Evolutionary conservation across 2,888 invertebrate genomes (phyloP), one percentile per base, ranked within the genome.

Genomic region (Athrips mouffetella): DNA sequence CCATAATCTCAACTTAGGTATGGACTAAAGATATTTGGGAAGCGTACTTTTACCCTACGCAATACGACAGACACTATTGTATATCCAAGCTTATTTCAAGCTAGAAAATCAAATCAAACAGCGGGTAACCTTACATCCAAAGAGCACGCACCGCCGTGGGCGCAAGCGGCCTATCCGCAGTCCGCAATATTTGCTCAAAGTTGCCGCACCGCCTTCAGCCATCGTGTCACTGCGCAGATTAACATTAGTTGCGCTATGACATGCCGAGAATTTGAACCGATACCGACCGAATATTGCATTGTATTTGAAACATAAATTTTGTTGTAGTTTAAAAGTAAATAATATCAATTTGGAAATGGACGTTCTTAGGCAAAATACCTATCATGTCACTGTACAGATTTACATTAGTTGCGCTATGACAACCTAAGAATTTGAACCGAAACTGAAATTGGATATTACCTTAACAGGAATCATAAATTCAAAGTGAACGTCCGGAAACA

Each of bases 191-290:
- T 45, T 45, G 33, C 25, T 16, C 35, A 45, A 45, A 45, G 35
- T 20, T n/a, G 27, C 45, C 45, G 45, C 60, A 69, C 59, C 67
- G 81, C 84, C 80, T 60, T 60, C 56, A 68, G 86, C 82, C 59
- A 73, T 73, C 64, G 70, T 80, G 80, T 80, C 82, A 82, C 76
- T 79, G 61, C 73, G 60, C 71, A 63, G 74, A 69, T 73, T 67
- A 70, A 67, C 76, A 80, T 81, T 80, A 76, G 80, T 78, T 71
- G 71, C 72, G 67, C 72, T 68, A 62, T 64, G 71, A 73, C 74
- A 75, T 67, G 67, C 69, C 65, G 65, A 65, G 60, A 65, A 65
- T 62, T 63, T 65, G 58, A 62, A 62, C 58, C 45, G 11, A 45
- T 39, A 18, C 27, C 30, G 29, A 18, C 18, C n/a, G 37, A 15